Evolutionary conservation across 2,113 vertebrate species (phyloP).

Genomic region (Seriola aureovittata): DNA sequence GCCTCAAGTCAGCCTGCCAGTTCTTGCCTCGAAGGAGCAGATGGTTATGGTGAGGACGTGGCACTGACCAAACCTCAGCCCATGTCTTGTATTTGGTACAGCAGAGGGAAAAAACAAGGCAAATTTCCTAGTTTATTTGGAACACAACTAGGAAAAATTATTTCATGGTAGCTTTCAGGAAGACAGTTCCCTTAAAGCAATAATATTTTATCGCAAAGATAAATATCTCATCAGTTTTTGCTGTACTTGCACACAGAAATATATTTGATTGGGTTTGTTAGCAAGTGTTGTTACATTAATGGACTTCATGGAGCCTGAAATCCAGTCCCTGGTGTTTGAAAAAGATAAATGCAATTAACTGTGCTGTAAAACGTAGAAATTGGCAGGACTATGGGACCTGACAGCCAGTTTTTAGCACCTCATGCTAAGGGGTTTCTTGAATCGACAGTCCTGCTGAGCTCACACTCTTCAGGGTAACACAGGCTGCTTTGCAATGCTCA

Average conservation of each 20-base stretch:
- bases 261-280: neutral
- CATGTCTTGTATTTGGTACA: neutral
- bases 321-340: neutral
- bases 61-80: conserved; percentile 1
- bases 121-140: neutral
- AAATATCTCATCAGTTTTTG: neutral
- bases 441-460: conserved; percentile 42
- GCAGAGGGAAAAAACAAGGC: neutral
- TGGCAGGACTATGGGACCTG: neutral
- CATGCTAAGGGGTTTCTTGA: conserved; percentile 24
- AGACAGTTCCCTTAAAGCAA: neutral
- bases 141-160: neutral
- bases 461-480: conserved; percentile 23
- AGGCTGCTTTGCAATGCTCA: conserved; percentile 10
- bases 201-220: neutral
- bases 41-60: conserved; percentile 14
- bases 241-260: neutral
- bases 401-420: conserved; percentile 2
- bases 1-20: conserved; percentile 37
- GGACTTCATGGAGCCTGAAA: neutral
- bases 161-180: neutral
- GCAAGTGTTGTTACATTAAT: conserved; percentile 10
- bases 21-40: conserved; percentile 30
- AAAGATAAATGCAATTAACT: conserved; percentile 2
- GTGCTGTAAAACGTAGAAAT: neutral